phyloP scores from a whole-genome alignment of 2,888 invertebrate genomes.

The Platerodrilus igneus region DNA sequence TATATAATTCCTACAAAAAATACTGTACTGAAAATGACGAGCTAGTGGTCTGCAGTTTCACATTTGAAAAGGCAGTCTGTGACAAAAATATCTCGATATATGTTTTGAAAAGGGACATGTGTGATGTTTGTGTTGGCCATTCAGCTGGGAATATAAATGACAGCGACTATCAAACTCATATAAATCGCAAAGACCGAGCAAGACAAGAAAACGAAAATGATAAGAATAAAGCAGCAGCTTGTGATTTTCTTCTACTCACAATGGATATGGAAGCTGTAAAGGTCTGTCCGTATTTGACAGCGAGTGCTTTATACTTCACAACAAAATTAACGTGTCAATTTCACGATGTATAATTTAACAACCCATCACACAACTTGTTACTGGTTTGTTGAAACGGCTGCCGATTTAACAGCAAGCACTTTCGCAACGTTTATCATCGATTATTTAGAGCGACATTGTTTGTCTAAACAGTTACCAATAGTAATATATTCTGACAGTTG shows the following conservation, averaged over 20 bases:
- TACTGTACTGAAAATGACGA: constrained; percentile 20
- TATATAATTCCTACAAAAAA: constrained; percentile 24
- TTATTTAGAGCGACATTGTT: constrained; percentile 1
- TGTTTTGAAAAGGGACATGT: constrained; percentile 30
- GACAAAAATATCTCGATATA: constrained; percentile 28
- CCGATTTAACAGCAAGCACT: constrained; percentile 9
- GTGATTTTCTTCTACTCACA: constrained; percentile 12
- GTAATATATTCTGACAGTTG: constrained; percentile 8
- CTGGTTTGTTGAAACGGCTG: constrained; percentile 30
- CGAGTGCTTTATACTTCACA: constrained; percentile 27
- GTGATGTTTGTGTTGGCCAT: constrained; percentile 18
- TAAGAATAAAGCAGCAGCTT: constrained; percentile 10
- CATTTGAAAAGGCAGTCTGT: constrained; percentile 25
- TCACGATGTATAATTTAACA: constrained; percentile 30
- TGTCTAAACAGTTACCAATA: background rate
- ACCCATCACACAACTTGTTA: constrained; percentile 27
- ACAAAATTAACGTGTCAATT: no score
- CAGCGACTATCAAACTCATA: constrained; percentile 12
- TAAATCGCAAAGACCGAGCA: constrained; percentile 16
- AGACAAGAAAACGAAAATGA: constrained; percentile 18
- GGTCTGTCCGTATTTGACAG: constrained; percentile 19
- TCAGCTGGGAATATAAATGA: constrained; percentile 15
- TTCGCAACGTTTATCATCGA: constrained; percentile 6
- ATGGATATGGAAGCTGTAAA: constrained; percentile 27
- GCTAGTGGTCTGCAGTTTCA: constrained; percentile 18